Conservation (phyloP, 2,113 vertebrate species). For the Lucifuga dentata region DNA sequence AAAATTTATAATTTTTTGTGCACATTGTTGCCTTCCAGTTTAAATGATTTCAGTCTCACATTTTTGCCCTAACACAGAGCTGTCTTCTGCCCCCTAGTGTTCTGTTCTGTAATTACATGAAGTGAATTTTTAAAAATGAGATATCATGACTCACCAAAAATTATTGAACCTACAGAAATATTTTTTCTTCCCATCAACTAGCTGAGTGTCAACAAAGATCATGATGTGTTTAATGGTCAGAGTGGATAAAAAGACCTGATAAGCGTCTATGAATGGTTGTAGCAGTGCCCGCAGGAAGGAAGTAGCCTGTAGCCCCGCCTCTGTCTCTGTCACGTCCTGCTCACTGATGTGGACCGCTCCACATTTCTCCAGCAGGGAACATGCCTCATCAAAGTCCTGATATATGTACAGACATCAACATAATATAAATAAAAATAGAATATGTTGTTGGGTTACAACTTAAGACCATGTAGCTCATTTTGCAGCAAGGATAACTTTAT, state of each 20-base stretch:
- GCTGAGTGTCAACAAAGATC: neutral
- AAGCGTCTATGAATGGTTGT: constrained; percentile 91
- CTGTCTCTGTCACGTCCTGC: constrained; percentile 81
- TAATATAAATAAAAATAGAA: neutral
- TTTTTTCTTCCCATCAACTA: no score
- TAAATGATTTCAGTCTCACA: no score
- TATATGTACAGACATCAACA: neutral
- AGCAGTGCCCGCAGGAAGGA: constrained; percentile 88
- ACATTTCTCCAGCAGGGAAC: constrained; percentile 87
- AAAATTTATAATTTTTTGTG: no score
- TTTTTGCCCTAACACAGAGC: no score
- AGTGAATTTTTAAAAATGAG: no score
- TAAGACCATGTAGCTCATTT: no score
- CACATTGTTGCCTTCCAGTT: no score
- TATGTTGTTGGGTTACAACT: no score
- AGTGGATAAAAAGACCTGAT: constrained; percentile 83
- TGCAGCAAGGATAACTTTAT: no score
- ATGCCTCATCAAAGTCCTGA: constrained; percentile 97
- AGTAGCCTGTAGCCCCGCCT: constrained; percentile 75
- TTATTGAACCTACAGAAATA: no score
- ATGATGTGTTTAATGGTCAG: neutral
- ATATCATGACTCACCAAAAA: no score
- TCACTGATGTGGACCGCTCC: constrained; percentile 79
- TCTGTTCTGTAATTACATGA: neutral
- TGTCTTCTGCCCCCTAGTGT: no score